Conservation (phyloP, 2,888 invertebrate genomes). For the Hemicrepidius hirtus region DNA sequence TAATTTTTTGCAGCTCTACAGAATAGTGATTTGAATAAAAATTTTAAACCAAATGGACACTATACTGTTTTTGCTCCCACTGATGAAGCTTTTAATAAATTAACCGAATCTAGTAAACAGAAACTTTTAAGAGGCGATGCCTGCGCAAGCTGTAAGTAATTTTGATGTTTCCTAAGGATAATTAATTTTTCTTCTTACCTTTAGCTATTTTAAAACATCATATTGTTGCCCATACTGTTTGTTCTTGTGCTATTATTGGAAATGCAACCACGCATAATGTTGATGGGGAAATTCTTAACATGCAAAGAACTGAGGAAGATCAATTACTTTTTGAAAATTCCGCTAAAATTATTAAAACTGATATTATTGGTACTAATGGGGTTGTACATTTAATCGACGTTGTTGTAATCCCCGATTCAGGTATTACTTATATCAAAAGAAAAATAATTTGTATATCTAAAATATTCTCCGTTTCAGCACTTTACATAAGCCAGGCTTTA, state of each 20-base stretch:
- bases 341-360: conserved; percentile 76
- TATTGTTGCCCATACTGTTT: conserved; percentile 80
- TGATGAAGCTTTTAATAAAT: conserved; percentile 79
- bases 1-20: conserved; percentile 73
- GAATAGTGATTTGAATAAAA: conserved; percentile 75
- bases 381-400: conserved; percentile 82
- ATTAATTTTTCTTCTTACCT: conserved; percentile 46
- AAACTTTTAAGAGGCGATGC: conserved; percentile 76
- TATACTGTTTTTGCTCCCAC: conserved; percentile 81
- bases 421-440: too few relatives aligned
- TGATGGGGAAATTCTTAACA: conserved; percentile 72
- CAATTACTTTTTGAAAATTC: conserved; percentile 76
- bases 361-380: conserved; percentile 83
- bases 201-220: conserved; percentile 81
- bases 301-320: conserved; percentile 73
- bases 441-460: too few relatives aligned
- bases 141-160: conserved; percentile 76
- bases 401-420: conserved; percentile 79
- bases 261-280: conserved; percentile 74
- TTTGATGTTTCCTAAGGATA: conserved; percentile 6
- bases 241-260: conserved; percentile 77
- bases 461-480: conserved; percentile 60
- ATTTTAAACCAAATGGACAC: conserved; percentile 74
- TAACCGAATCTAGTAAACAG: conserved; percentile 73
- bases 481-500: conserved; percentile 71